Percentiles rank a stretch among this genome's conserved stretches.
Evolutionary conservation across 2,113 vertebrate species (phyloP).

Genomic region (Percopsis transmontana): DNA sequence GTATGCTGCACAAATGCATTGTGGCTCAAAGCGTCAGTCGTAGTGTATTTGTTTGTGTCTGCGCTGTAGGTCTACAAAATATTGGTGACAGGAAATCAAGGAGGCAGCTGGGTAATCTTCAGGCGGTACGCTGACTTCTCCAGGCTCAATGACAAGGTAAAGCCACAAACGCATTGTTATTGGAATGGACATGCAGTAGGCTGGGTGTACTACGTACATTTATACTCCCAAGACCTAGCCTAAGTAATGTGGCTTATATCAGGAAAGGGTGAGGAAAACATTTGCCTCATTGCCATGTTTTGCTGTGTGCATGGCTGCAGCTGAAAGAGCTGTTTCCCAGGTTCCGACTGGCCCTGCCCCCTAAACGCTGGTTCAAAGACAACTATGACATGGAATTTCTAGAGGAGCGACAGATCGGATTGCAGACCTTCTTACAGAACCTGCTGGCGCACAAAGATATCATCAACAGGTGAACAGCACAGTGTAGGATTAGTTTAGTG

Average conservation of each 20-base stretch:
- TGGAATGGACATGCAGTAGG: not conserved
- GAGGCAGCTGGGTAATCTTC: slow-evolving; percentile 90
- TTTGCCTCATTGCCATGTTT: not conserved
- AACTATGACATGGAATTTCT: slow-evolving; percentile 65
- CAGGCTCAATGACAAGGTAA: slow-evolving; percentile 88
- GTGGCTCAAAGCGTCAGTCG: not conserved
- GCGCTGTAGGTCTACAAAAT: slow-evolving; percentile 86
- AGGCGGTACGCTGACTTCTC: slow-evolving; percentile 90
- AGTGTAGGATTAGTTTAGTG: not conserved
- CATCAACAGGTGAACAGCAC: slow-evolving; percentile 78
- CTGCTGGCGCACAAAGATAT: slow-evolving; percentile 88
- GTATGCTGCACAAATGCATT: not conserved
- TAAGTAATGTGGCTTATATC: not conserved
- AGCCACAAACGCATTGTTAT: slow-evolving; percentile 3
- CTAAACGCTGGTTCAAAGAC: slow-evolving; percentile 91
- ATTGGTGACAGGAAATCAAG: slow-evolving; percentile 82
- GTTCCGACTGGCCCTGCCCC: slow-evolving; percentile 84
- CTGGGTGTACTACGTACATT: not conserved
- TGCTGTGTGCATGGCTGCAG: slow-evolving; percentile 62
- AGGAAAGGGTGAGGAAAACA: not conserved
- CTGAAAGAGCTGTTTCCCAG: slow-evolving; percentile 90
- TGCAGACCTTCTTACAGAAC: slow-evolving; percentile 89
- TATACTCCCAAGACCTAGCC: not conserved
- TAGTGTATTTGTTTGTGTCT: not conserved
- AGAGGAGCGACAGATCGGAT: slow-evolving; percentile 74